These are phyloP conservation scores for Calidris pygmaea DNA, from an alignment of 2,113 vertebrate species.

Conservation along the genomic window DNA sequence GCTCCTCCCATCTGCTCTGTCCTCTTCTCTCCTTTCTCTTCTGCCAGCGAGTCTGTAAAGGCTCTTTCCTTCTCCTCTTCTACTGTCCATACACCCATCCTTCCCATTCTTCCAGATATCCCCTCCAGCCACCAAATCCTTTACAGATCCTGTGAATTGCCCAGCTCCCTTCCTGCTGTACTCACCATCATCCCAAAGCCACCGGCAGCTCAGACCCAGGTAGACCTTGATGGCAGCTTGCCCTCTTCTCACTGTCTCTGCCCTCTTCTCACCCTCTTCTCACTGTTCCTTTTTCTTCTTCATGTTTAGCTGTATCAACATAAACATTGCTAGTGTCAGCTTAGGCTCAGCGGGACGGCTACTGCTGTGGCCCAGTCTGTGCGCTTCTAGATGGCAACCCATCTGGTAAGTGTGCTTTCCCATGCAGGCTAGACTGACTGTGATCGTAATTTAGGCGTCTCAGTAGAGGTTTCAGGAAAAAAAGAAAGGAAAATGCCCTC, in stretches of 20 bases:
- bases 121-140: background rate
- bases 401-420: background rate
- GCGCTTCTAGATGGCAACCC: background rate
- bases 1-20: slow-evolving; percentile 25
- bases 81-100: background rate
- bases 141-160: background rate
- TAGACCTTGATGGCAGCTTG: background rate
- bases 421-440: background rate
- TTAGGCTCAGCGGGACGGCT: background rate
- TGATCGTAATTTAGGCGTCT: background rate
- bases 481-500: background rate
- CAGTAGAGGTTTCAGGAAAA: background rate
- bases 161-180: background rate
- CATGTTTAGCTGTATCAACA: background rate
- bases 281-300: background rate
- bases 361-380: background rate
- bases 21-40: background rate
- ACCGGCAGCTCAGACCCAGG: background rate
- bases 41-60: background rate
- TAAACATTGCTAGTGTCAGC: background rate
- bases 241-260: background rate
- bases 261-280: background rate
- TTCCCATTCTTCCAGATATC: background rate
- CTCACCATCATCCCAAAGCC: background rate
- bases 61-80: background rate